Percentiles rank a stretch among this genome's conserved stretches.
Evolutionary conservation across 2,888 invertebrate species (phyloP).

Genomic region (Ypsolopha sequella): DNA sequence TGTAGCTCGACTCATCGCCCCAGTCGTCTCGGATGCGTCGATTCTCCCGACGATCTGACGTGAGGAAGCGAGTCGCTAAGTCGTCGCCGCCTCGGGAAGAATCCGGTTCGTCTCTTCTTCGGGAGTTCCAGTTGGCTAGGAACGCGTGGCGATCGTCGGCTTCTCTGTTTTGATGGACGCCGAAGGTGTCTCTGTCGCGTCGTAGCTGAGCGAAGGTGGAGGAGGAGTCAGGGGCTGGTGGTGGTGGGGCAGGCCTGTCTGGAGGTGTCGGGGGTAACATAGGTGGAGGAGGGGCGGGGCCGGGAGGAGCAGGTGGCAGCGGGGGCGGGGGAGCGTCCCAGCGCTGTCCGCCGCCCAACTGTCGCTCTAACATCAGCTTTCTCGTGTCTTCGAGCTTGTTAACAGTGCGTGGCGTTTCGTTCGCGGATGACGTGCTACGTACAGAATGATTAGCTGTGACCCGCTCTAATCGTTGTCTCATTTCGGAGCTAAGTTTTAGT

Average conservation of each 20-base stretch:
- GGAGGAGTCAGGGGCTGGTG: slow-evolving; percentile 70
- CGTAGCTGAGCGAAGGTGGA: slow-evolving; percentile 75
- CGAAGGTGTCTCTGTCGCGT: slow-evolving; percentile 79
- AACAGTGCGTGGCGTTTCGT: slow-evolving; percentile 78
- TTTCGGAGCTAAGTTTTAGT: slow-evolving; percentile 90
- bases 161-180: slow-evolving; percentile 77
- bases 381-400: slow-evolving; percentile 90
- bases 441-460: slow-evolving; percentile 92
- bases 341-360: slow-evolving; percentile 77
- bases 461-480: slow-evolving; percentile 89
- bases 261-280: slow-evolving; percentile 68
- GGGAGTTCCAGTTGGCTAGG: slow-evolving; percentile 62
- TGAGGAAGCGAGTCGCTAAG: slow-evolving; percentile 52
- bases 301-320: slow-evolving; percentile 70
- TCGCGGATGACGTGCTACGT: slow-evolving; percentile 78
- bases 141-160: slow-evolving; percentile 67
- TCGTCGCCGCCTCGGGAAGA: slow-evolving; percentile 43
- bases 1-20: slow-evolving; percentile 57
- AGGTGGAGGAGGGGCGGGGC: slow-evolving; percentile 75
- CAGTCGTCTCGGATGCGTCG: slow-evolving; percentile 43
- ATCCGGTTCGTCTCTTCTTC: slow-evolving; percentile 51
- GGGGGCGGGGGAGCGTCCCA: slow-evolving; percentile 79
- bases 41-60: slow-evolving; percentile 44
- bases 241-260: slow-evolving; percentile 72
- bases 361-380: slow-evolving; percentile 87